phyloP scores from a whole-genome alignment of 2,113 vertebrate species.

The Limnothrissa miodon region DNA sequence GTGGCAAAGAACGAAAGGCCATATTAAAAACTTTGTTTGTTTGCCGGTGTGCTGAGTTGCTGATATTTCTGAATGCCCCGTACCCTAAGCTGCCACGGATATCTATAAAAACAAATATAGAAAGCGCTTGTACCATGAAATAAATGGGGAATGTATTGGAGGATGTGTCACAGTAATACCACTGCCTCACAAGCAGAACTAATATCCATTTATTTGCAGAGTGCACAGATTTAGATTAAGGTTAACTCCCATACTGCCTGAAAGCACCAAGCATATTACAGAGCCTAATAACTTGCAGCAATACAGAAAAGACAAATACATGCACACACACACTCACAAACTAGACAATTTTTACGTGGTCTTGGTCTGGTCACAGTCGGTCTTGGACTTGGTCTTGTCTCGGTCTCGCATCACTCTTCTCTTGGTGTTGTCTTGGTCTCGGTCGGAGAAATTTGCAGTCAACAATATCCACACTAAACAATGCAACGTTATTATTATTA shows the following conservation, averaged over 20 bases:
- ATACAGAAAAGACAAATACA: background rate
- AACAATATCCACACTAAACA: too few species aligned
- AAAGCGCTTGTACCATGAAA: background rate
- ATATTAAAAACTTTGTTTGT: background rate
- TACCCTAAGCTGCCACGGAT: background rate
- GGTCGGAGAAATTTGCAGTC: too few species aligned
- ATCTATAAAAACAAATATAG: slow-evolving; percentile 5
- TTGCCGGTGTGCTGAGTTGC: background rate
- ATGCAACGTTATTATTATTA: too few species aligned
- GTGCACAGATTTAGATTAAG: slow-evolving; percentile 11
- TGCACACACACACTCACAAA: background rate
- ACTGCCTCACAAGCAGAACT: background rate
- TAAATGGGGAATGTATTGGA: background rate
- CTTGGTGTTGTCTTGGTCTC: too few species aligned
- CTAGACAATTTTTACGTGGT: too few species aligned
- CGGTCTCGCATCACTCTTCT: too few species aligned
- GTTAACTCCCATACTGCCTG: background rate
- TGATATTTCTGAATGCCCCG: background rate
- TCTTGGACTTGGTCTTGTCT: too few species aligned
- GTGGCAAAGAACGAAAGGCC: background rate
- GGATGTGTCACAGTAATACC: background rate
- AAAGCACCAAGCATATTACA: slow-evolving; percentile 6
- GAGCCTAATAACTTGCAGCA: background rate
- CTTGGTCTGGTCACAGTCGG: too few species aligned
- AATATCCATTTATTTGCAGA: slow-evolving; percentile 15